A percentile compares a stretch with the other conserved stretches of the same genome.
phyloP scores from a whole-genome alignment of 2,888 invertebrate genomes.

The Lasius fuliginosus region DNA sequence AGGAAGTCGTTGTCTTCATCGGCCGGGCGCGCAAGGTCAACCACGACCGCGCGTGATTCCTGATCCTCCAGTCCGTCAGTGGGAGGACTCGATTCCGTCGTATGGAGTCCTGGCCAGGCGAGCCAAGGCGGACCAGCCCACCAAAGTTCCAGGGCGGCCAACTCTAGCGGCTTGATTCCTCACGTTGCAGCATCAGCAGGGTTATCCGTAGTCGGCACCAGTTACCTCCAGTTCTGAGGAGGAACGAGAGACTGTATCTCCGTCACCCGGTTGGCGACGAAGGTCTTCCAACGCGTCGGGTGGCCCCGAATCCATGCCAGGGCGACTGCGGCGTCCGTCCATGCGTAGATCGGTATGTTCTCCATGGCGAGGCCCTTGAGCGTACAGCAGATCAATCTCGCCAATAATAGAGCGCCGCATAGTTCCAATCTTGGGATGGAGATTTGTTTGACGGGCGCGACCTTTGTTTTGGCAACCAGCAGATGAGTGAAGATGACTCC shows the following conservation, averaged over 20 bases:
- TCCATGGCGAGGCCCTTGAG: background rate
- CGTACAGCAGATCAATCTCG: background rate
- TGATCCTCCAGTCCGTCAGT: background rate
- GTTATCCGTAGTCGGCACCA: background rate
- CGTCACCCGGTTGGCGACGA: background rate
- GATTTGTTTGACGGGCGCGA: too few species aligned
- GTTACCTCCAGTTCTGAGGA: background rate
- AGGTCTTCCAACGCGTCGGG: background rate
- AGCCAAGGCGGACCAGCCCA: background rate
- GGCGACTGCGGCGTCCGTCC: background rate
- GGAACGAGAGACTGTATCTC: background rate
- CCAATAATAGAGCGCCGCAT: background rate
- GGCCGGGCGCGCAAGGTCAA: too few species aligned
- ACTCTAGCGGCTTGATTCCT: background rate
- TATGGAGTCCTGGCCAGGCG: background rate
- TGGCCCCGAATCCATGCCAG: background rate
- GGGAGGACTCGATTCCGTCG: too few species aligned
- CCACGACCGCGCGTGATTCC: too few species aligned
- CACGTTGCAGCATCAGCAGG: background rate
- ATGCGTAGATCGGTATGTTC: background rate
- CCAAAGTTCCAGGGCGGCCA: background rate
- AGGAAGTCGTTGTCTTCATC: too few species aligned
- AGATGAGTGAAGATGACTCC: too few species aligned
- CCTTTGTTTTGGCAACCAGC: too few species aligned
- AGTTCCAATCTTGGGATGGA: too few species aligned